Percentiles rank a stretch among this genome's conserved stretches.
phyloP scores from a whole-genome alignment of 2,113 vertebrate genomes.

The Istiophorus platypterus region DNA sequence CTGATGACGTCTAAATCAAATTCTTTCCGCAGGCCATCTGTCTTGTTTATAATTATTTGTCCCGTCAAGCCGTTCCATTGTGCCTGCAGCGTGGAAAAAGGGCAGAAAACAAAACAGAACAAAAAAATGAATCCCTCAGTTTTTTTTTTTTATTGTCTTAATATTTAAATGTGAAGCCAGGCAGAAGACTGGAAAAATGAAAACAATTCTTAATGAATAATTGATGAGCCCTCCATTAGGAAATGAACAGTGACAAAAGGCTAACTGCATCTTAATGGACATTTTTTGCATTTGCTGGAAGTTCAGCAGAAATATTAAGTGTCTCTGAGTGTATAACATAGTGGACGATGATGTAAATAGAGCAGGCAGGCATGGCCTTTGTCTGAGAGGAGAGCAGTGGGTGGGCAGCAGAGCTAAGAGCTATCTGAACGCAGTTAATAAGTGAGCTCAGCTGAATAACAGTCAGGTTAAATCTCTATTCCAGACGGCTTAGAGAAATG shows the following conservation, averaged over 20 bases:
- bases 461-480: constrained; percentile 54
- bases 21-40: constrained; percentile 94
- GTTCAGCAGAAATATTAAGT: constrained; percentile 36
- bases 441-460: constrained; percentile 55
- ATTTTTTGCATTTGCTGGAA: constrained; percentile 51
- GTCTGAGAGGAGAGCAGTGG: constrained; percentile 42
- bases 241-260: constrained; percentile 36
- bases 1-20: constrained; percentile 98
- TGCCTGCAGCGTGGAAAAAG: constrained; percentile 83
- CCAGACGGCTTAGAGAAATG: constrained; percentile 15
- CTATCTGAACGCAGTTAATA: constrained; percentile 56
- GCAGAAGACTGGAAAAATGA: constrained; percentile 18
- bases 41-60: constrained; percentile 95
- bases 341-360: constrained; percentile 52
- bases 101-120: constrained; percentile 29
- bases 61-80: constrained; percentile 97
- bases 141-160: constrained; percentile 22
- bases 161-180: constrained; percentile 42
- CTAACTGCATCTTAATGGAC: constrained; percentile 48
- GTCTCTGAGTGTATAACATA: constrained; percentile 16
- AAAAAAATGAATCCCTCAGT: constrained; percentile 27
- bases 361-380: constrained; percentile 43
- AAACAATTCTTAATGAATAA: constrained; percentile 51
- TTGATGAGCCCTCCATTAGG: constrained; percentile 40
- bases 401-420: constrained; percentile 45